Percentiles rank a stretch among this genome's conserved stretches.
Evolutionary conservation across 2,888 invertebrate species (phyloP).

Genomic region (Cryptocheilus praepositus): DNA sequence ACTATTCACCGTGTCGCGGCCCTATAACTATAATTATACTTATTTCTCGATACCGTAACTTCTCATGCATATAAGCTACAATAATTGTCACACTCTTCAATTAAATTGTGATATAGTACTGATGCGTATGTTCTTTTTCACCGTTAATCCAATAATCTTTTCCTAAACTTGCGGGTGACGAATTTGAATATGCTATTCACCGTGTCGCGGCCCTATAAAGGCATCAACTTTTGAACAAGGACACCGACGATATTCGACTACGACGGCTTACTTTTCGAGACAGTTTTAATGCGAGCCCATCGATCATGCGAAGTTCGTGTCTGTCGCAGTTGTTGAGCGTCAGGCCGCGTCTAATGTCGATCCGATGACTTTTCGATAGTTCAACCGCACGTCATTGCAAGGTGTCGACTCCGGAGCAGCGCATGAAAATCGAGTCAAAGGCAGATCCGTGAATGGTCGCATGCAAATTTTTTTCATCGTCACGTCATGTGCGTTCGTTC

Average conservation of each 20-base stretch:
- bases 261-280: conserved; percentile 15
- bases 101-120: too few species aligned
- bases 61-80: too few species aligned
- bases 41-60: too few species aligned
- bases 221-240: too few species aligned
- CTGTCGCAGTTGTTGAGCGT: conserved; percentile 41
- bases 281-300: conserved; percentile 38
- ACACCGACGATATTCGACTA: neutral
- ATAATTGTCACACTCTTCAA: too few species aligned
- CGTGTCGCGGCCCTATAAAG: too few species aligned
- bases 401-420: conserved; percentile 35
- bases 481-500: conserved; percentile 69
- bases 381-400: conserved; percentile 38
- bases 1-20: too few species aligned
- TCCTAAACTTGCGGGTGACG: too few species aligned
- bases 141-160: too few species aligned
- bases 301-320: conserved; percentile 59
- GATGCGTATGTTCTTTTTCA: too few species aligned
- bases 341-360: conserved; percentile 62
- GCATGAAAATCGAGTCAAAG: conserved; percentile 36
- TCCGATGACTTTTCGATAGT: conserved; percentile 73
- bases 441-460: conserved; percentile 17
- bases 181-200: too few species aligned
- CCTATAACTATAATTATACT: too few species aligned
- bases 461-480: conserved; percentile 73